These are phyloP conservation scores for Tadarida brasiliensis DNA, from an alignment of 2,797 vertebrate species.

Conservation along the genomic window DNA sequence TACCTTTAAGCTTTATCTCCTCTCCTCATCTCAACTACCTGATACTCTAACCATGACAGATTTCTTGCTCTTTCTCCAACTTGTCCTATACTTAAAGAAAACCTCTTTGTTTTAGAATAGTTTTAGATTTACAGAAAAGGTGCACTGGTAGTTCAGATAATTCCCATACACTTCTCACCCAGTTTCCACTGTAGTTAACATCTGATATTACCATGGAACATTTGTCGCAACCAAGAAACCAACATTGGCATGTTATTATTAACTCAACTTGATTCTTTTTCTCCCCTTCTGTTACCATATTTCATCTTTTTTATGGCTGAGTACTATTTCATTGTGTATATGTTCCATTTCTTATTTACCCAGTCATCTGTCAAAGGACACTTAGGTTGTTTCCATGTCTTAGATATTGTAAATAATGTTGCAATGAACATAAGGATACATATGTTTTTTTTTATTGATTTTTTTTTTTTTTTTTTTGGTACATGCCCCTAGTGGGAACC, in stretches of 20 bases:
- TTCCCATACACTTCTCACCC: background rate
- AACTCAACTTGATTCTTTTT: background rate
- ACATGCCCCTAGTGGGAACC: too few relatives aligned
- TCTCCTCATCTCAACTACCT: background rate
- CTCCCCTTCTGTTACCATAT: background rate
- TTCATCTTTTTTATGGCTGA: background rate
- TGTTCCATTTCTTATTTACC: background rate
- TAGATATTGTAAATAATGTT: too few relatives aligned
- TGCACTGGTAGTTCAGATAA: background rate
- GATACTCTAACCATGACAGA: background rate
- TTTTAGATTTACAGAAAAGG: constrained; percentile 7
- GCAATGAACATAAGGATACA: too few relatives aligned
- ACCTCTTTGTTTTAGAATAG: background rate
- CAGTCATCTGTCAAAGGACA: background rate
- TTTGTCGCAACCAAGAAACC: background rate
- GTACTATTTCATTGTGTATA: background rate
- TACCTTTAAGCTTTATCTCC: background rate
- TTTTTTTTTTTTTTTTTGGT: too few relatives aligned
- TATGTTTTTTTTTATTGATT: too few relatives aligned
- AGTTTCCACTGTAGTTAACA: background rate
- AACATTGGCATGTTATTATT: background rate
- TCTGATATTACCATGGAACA: background rate
- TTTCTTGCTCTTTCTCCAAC: background rate
- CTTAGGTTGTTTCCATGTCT: too few relatives aligned
- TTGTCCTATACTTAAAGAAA: background rate